These are phyloP conservation scores for Podarcis lilfordi DNA, from an alignment of 2,797 vertebrate species.

Conservation along the genomic window DNA sequence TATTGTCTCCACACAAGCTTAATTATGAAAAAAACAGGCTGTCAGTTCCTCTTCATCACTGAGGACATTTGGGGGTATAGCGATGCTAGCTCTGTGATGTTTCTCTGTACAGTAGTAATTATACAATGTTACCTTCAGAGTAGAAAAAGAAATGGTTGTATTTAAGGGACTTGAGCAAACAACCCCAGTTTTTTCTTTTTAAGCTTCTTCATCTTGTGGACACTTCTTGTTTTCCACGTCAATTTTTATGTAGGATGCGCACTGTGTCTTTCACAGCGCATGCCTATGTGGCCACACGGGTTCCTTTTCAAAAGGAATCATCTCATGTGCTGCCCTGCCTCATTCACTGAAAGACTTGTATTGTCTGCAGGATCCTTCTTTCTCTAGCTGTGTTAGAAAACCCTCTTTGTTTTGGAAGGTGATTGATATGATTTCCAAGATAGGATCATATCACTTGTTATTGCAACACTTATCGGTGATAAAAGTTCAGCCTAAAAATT, in stretches of 20 bases:
- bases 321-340: background rate
- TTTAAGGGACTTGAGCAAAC: background rate
- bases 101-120: background rate
- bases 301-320: constrained; percentile 35
- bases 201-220: constrained; percentile 62
- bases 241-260: constrained; percentile 44
- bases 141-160: background rate
- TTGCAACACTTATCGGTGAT: constrained; percentile 85
- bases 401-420: constrained; percentile 74
- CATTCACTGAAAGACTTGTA: background rate
- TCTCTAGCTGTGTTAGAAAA: constrained; percentile 43
- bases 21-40: background rate
- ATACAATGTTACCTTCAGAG: constrained; percentile 2
- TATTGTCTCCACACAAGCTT: background rate
- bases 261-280: background rate
- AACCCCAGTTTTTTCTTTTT: constrained; percentile 11
- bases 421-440: constrained; percentile 78
- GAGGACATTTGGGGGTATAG: background rate
- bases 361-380: constrained; percentile 18
- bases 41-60: background rate
- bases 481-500: constrained; percentile 84
- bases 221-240: constrained; percentile 44
- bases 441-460: constrained; percentile 80
- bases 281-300: background rate
- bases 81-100: background rate